Conservation (phyloP, 2,888 invertebrate species). For the Drosophila eohydei region DNA sequence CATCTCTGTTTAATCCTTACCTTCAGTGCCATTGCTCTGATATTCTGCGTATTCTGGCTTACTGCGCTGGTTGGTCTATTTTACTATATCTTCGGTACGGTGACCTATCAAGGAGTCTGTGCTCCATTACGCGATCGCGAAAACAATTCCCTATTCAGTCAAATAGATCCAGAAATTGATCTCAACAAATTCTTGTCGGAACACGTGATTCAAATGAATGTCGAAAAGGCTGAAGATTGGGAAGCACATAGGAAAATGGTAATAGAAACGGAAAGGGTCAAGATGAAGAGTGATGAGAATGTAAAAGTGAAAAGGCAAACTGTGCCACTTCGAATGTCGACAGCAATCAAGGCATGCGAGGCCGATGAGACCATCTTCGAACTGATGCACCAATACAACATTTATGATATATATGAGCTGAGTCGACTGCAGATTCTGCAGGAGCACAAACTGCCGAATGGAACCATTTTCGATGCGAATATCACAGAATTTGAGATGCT, state of each 20-base stretch:
- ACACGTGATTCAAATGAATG: background rate
- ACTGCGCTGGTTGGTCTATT: conserved; percentile 88
- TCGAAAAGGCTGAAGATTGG: background rate
- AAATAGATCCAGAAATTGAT: conserved; percentile 87
- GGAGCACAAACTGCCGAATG: background rate
- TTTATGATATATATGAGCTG: conserved; percentile 47
- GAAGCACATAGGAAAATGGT: background rate
- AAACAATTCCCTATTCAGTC: conserved; percentile 87
- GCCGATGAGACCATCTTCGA: conserved; percentile 90
- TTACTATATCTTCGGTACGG: conserved; percentile 90
- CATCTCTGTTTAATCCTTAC: conserved; percentile 3
- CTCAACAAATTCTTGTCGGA: conserved; percentile 85
- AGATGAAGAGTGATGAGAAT: background rate
- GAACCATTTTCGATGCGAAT: background rate
- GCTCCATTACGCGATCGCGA: conserved; percentile 89
- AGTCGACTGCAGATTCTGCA: conserved; percentile 21
- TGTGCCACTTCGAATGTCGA: conserved; percentile 82
- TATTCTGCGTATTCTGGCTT: conserved; percentile 90
- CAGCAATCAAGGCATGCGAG: conserved; percentile 89
- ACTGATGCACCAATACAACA: conserved; percentile 77
- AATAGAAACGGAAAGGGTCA: background rate
- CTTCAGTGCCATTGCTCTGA: conserved; percentile 89
- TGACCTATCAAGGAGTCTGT: conserved; percentile 90
- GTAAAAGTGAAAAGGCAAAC: background rate
- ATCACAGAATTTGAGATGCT: background rate